phyloP scores from a whole-genome alignment of 2,797 vertebrate genomes.

The Microctenopoma steveboyesi region DNA sequence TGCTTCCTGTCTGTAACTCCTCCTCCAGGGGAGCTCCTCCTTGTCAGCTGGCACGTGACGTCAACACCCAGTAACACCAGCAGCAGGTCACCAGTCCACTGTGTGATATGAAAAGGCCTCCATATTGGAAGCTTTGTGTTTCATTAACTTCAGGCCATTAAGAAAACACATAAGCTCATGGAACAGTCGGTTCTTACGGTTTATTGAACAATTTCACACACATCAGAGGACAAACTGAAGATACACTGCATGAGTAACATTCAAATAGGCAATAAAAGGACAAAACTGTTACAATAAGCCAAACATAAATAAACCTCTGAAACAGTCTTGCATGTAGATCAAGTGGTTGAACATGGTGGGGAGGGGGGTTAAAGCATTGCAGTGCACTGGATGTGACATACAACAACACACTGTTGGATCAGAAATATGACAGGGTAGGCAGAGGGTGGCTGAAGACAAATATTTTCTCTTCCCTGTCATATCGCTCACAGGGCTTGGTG shows the following conservation, averaged over 20 bases:
- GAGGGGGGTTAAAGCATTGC: conserved; percentile 51
- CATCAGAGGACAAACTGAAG: conserved; percentile 75
- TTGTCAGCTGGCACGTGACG: conserved; percentile 75
- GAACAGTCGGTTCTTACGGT: conserved; percentile 71
- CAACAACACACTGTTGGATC: conserved; percentile 53
- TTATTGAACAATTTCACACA: conserved; percentile 82
- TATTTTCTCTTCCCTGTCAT: conserved; percentile 36
- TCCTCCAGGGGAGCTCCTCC: neutral
- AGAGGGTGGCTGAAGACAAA: conserved; percentile 26
- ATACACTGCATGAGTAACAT: conserved; percentile 73
- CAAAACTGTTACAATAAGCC: conserved; percentile 69
- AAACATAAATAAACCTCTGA: conserved; percentile 53
- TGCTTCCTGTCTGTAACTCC: conserved; percentile 16
- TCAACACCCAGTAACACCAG: conserved; percentile 62
- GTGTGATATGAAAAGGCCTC: conserved; percentile 45
- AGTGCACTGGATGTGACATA: conserved; percentile 62
- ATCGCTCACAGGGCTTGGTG: conserved; percentile 36
- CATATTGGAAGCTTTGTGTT: conserved; percentile 47
- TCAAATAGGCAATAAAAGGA: conserved; percentile 69
- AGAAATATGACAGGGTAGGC: conserved; percentile 46
- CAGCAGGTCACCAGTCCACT: conserved; percentile 53
- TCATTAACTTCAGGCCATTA: conserved; percentile 30
- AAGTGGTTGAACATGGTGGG: conserved; percentile 21
- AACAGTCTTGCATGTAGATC: conserved; percentile 57
- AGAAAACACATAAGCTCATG: neutral